A percentile compares a stretch with the other conserved stretches of the same genome.
Evolutionary conservation across 2,888 invertebrate species (phyloP).

Genomic region (Lissonota sp.): DNA sequence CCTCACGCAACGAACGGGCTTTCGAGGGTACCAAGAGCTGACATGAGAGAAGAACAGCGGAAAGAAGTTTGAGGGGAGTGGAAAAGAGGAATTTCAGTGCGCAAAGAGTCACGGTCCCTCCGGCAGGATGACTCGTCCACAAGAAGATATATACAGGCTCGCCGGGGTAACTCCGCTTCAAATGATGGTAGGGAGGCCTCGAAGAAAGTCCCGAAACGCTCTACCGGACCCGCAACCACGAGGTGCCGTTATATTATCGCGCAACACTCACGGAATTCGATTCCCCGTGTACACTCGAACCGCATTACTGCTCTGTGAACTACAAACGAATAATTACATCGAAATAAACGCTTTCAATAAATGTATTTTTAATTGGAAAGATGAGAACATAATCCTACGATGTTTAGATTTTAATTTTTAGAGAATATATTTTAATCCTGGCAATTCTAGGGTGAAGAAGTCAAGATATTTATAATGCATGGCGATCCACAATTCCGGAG

Average conservation of each 20-base stretch:
- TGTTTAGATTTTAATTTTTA: no score
- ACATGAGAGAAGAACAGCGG: no score
- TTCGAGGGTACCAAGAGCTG: neutral
- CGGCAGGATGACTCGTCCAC: constrained; percentile 34
- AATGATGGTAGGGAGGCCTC: constrained; percentile 1
- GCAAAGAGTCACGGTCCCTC: constrained; percentile 38
- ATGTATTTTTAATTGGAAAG: no score
- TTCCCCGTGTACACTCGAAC: constrained; percentile 38
- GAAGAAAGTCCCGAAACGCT: constrained; percentile 57
- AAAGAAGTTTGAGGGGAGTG: neutral
- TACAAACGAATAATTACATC: neutral
- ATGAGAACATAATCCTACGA: no score
- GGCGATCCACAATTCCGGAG: no score
- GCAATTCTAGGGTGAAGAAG: no score
- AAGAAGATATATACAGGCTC: constrained; percentile 34
- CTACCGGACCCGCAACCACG: constrained; percentile 34
- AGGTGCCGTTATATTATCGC: constrained; percentile 58
- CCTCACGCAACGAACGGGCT: constrained; percentile 60
- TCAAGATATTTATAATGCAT: no score
- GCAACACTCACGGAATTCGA: constrained; percentile 44
- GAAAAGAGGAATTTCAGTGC: constrained; percentile 31
- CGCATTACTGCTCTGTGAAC: neutral
- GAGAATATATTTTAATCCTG: no score
- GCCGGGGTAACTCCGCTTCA: no score
- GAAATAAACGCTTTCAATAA: no score